A percentile compares a stretch with the other conserved stretches of the same genome.
Conservation (phyloP, 37 sponge, comb jelly and placozoan genomes). For the Spongilla lacustris region DNA sequence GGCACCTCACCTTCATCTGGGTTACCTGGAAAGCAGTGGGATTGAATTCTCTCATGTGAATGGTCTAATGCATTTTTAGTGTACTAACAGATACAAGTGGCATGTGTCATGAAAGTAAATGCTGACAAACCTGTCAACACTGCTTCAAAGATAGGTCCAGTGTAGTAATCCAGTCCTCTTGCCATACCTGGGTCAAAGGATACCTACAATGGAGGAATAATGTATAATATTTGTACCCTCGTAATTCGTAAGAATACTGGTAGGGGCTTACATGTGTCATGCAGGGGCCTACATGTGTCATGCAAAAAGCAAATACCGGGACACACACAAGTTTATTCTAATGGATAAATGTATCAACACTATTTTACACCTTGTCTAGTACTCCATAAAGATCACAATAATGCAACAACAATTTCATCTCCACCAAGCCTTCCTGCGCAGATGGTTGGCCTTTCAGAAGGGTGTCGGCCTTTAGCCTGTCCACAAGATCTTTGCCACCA, state of each 20-base stretch:
- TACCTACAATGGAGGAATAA: background rate
- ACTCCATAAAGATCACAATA: slow-evolving; percentile 50
- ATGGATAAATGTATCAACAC: background rate
- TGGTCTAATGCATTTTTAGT: background rate
- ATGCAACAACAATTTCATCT: slow-evolving; percentile 55
- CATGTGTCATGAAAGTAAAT: background rate
- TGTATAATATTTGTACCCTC: background rate
- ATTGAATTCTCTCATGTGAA: too few relatives aligned
- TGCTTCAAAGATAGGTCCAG: slow-evolving; percentile 43
- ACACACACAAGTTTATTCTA: too few relatives aligned
- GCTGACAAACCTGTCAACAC: slow-evolving; percentile 30
- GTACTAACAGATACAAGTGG: background rate
- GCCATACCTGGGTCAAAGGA: slow-evolving; percentile 80
- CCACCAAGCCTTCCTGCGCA: slow-evolving; percentile 44
- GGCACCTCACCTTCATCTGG: slow-evolving; percentile 21
- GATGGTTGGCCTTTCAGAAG: slow-evolving; percentile 5
- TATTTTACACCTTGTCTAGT: slow-evolving; percentile 7
- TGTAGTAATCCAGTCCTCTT: slow-evolving; percentile 74
- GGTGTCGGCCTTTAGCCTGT: slow-evolving; percentile 15
- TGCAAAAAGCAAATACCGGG: too few relatives aligned
- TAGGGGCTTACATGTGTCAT: too few relatives aligned
- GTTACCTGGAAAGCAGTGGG: background rate
- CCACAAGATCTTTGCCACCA: slow-evolving; percentile 42
- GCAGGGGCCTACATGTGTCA: too few relatives aligned
- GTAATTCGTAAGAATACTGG: too few relatives aligned